Conservation (phyloP, 2,888 invertebrate species). For the Andrena flavipes region DNA sequence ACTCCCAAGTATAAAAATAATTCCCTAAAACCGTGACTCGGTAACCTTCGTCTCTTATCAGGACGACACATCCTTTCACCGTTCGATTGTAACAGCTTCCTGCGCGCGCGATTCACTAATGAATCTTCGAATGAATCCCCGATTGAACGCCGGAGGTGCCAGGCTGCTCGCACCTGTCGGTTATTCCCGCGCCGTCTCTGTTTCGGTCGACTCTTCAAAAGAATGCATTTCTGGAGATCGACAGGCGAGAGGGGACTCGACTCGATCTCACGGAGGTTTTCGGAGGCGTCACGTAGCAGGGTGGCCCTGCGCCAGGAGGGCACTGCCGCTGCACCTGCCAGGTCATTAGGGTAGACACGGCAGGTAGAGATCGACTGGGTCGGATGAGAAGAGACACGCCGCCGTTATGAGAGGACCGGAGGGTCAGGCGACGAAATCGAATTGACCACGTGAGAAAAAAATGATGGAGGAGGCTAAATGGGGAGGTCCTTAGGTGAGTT, state of each 20-base stretch:
- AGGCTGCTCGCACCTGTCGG: conserved; percentile 43
- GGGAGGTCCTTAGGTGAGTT: not conserved
- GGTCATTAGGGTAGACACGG: conserved; percentile 83
- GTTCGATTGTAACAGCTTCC: conserved; percentile 10
- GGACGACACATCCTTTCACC: not conserved
- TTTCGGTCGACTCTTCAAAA: conserved; percentile 42
- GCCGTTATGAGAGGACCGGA: conserved; percentile 12
- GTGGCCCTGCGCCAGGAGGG: conserved; percentile 66
- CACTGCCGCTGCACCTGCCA: conserved; percentile 80
- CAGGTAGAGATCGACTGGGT: conserved; percentile 78
- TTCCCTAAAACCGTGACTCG: too few relatives aligned
- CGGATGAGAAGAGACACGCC: conserved; percentile 62
- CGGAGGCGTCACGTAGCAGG: conserved; percentile 70
- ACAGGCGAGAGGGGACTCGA: conserved; percentile 10
- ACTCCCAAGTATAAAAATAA: too few relatives aligned
- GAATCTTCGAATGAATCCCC: conserved; percentile 7
- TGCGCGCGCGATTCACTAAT: conserved; percentile 1
- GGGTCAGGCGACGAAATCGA: conserved; percentile 5
- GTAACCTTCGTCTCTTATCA: not conserved
- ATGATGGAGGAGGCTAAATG: not conserved
- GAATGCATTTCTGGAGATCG: conserved; percentile 50
- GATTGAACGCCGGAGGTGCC: not conserved
- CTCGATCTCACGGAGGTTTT: conserved; percentile 66
- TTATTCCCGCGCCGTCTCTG: conserved; percentile 15
- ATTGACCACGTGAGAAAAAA: conserved; percentile 5